Evolutionary conservation across 2,113 vertebrate genomes (phyloP).

Genomic region (Ia io): DNA sequence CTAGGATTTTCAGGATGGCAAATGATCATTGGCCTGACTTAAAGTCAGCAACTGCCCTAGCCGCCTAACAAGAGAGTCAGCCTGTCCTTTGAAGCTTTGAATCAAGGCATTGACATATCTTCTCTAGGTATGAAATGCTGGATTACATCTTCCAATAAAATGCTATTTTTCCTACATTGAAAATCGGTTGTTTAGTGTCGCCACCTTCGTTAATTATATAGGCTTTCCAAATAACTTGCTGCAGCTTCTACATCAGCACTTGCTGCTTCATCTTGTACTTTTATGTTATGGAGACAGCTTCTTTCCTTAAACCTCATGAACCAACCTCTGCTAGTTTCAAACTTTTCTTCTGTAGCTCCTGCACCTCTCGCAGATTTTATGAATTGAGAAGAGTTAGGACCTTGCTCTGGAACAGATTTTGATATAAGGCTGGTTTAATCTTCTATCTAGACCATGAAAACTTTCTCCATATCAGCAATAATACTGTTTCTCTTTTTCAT

Average conservation of each 20-base stretch:
- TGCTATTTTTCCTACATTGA: not conserved
- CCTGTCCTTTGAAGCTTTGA: not conserved
- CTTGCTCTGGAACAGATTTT: not conserved
- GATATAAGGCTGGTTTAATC: not conserved
- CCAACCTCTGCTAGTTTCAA: not conserved
- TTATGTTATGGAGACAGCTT: not conserved
- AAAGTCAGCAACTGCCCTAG: not conserved
- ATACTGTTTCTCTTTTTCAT: not conserved
- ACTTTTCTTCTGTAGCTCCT: not conserved
- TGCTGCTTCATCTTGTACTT: not conserved
- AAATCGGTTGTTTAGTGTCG: not conserved
- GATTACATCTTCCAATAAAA: not conserved
- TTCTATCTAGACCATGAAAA: not conserved
- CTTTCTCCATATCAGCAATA: not conserved
- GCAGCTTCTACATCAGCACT: not conserved
- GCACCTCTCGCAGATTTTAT: not conserved
- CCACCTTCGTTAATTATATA: not conserved
- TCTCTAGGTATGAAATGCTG: not conserved
- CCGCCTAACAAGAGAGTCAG: not conserved
- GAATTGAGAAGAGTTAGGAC: not conserved
- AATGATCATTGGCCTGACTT: not conserved
- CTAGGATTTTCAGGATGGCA: not conserved
- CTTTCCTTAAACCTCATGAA: not conserved
- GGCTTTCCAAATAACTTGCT: not conserved
- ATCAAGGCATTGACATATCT: not conserved